Conservation (phyloP, 1,140 invertebrate species). For the Drosophila miranda region DNA sequence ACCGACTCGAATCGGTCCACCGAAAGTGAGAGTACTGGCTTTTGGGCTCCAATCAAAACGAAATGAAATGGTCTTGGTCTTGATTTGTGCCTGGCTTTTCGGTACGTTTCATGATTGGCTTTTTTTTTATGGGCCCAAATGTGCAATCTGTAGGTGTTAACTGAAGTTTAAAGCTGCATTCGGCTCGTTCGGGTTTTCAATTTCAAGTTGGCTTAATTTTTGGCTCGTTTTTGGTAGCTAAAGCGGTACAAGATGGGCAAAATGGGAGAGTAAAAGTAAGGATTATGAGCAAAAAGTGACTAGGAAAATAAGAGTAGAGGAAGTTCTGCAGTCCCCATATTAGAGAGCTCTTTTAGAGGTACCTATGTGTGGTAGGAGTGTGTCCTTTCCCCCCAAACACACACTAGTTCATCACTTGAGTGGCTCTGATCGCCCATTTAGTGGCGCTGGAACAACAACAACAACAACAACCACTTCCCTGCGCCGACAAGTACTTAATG, state of each 20-base stretch:
- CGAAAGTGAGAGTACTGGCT: slow-evolving; percentile 50
- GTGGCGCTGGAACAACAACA: not conserved
- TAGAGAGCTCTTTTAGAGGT: no score
- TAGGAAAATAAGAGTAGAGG: no score
- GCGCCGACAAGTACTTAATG: slow-evolving; percentile 46
- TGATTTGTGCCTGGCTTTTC: not conserved
- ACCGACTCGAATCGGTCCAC: not conserved
- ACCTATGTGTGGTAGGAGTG: no score
- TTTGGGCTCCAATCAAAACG: not conserved
- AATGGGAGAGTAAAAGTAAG: no score
- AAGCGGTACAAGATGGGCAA: no score
- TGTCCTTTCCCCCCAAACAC: no score
- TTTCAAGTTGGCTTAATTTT: not conserved
- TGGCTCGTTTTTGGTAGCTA: no score
- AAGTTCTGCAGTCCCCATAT: no score
- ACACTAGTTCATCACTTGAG: no score
- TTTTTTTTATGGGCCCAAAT: slow-evolving; percentile 39
- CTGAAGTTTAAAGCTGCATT: slow-evolving; percentile 25
- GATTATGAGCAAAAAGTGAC: no score
- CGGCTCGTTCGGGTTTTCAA: slow-evolving; percentile 12
- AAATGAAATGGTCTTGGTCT: slow-evolving; percentile 22
- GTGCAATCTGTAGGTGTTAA: slow-evolving; percentile 52
- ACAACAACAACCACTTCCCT: not conserved
- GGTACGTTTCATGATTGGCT: slow-evolving; percentile 26
- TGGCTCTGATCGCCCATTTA: not conserved